Evolutionary conservation across 2,113 vertebrate species (phyloP), one percentile per base, ranked within the genome.

Genomic region (Ceuthmochares aereus): DNA sequence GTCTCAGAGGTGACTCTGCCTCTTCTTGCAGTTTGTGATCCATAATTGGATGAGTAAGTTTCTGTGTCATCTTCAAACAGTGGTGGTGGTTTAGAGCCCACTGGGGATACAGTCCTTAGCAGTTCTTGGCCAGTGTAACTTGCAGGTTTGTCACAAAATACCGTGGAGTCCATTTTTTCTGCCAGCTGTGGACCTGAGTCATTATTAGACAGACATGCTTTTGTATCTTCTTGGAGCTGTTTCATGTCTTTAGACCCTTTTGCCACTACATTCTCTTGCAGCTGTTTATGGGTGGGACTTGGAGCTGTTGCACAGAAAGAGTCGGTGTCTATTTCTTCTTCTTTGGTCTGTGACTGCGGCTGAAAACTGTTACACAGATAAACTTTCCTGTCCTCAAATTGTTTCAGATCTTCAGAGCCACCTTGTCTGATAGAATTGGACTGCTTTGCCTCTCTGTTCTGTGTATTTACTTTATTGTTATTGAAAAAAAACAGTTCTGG

Each of bases 41-140:
- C 6, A 6, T 27, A 51, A 1, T 10, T 32, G 56, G 27, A 37
- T 0, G 0, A 14, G 15, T 79, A 10, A 0, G 3, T 19, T 42
- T 74, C n/a, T 93, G 27, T 56, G 17, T 75, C n/a, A 7, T 56
- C 70, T 68, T 91, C 68, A 37, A 9, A 36, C 21, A 11, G 21
- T 30, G 36, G 36, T 37, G 34, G 4, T 79, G 68, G 4, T n/a
- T 68, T 73, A 45, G 49, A 83, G 76, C 17, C 40, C 8, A 3
- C 4, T 54, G 42, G 27, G 43, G 56, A 29, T 21, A 25, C 1
- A 8, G 54, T 66, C 21, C 68, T n/a, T 8, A 58, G 84, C 10
- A 52, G 21, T 73, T 92, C 51, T 73, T 92, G 43, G 40, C 27
- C 20, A 47, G 49, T 2, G 8, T 77, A 66, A 43, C 23, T 22